These are phyloP conservation scores for Galeopterus variegatus DNA, from an alignment of 2,113 vertebrate genomes.

Conservation along the genomic window DNA sequence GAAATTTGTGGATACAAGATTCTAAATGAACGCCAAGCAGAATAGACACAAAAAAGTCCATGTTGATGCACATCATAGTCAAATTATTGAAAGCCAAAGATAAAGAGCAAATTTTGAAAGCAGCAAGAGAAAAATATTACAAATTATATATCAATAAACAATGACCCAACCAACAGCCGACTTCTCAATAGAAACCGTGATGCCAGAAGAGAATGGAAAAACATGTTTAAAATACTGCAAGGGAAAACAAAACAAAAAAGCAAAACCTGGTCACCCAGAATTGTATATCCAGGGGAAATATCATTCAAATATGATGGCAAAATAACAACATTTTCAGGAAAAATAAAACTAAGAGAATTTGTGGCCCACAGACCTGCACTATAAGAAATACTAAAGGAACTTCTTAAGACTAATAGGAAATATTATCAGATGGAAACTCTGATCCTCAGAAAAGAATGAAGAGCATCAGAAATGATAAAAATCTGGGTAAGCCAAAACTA, in stretches of 20 bases:
- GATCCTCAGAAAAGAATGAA: constrained; percentile 25
- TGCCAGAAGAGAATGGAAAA: background rate
- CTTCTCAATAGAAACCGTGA: background rate
- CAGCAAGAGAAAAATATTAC: background rate
- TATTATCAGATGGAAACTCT: background rate
- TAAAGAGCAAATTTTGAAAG: constrained; percentile 15
- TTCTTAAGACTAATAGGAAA: background rate
- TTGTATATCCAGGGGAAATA: background rate
- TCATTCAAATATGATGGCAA: background rate
- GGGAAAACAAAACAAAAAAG: background rate
- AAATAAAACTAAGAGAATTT: constrained; percentile 7
- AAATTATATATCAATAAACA: background rate
- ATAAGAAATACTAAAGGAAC: constrained; percentile 12
- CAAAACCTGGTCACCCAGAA: background rate
- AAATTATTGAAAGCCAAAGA: constrained; percentile 42
- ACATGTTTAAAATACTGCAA: background rate
- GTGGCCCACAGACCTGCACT: background rate
- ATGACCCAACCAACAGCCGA: background rate
- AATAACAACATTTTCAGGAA: constrained; percentile 44
- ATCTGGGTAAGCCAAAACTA: background rate
- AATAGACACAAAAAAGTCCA: constrained; percentile 38
- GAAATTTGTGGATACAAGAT: constrained; percentile 26
- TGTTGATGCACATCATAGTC: background rate
- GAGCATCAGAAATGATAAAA: background rate
- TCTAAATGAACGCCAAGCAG: background rate